These are phyloP conservation scores for Sebastes reedi DNA, from an alignment of 2,797 vertebrate species.

Conservation along the genomic window DNA sequence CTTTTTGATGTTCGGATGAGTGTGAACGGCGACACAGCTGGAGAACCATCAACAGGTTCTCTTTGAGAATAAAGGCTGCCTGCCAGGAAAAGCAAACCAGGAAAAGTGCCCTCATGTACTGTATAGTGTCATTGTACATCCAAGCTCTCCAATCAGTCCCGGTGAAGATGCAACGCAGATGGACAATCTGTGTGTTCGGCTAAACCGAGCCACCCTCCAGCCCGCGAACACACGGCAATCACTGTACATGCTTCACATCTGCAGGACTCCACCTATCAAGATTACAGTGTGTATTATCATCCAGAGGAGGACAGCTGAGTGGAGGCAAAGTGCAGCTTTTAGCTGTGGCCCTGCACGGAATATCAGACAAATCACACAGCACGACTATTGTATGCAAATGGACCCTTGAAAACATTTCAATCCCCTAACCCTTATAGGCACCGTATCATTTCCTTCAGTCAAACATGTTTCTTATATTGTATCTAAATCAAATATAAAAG, in stretches of 20 bases:
- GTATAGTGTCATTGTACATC: neutral
- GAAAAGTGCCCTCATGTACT: neutral
- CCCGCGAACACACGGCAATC: constrained; percentile 11
- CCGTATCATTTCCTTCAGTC: neutral
- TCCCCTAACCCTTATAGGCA: neutral
- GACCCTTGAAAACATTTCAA: neutral
- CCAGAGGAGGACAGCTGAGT: constrained; percentile 23
- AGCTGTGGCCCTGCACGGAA: constrained; percentile 1
- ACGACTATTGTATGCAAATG: neutral
- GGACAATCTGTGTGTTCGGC: neutral
- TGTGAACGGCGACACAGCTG: neutral
- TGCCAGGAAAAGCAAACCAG: constrained; percentile 5
- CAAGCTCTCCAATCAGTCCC: constrained; percentile 26
- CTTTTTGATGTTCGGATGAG: constrained; percentile 10
- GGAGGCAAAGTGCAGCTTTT: constrained; percentile 35
- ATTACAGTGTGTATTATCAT: constrained; percentile 23
- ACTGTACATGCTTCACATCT: constrained; percentile 24
- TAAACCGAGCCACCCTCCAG: neutral
- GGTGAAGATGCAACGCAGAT: neutral
- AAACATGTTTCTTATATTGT: neutral
- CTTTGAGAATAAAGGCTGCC: neutral
- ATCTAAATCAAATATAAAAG: neutral
- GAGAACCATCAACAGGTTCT: constrained; percentile 1
- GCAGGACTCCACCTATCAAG: constrained; percentile 11
- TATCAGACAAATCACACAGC: constrained; percentile 20